A percentile compares a stretch with the other conserved stretches of the same genome.
Conservation (phyloP, 92 coral and sea anemone genomes). For the Porites rus region DNA sequence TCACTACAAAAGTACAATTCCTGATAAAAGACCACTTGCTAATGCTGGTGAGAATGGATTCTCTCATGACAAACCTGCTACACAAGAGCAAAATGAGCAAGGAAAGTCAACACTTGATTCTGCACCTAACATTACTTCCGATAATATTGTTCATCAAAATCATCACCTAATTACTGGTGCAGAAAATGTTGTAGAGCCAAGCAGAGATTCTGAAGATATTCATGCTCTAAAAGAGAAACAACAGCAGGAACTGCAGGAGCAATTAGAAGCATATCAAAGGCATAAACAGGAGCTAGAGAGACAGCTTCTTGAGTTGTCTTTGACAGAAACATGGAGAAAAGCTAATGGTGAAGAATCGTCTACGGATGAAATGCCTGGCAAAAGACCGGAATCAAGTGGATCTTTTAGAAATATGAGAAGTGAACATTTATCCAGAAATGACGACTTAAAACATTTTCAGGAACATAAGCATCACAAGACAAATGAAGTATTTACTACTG, state of each 20-base stretch:
- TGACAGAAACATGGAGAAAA: constrained; percentile 18
- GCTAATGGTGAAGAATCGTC: constrained; percentile 7
- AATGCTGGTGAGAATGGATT: constrained; percentile 18
- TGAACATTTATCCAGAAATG: neutral
- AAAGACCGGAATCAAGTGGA: constrained; percentile 12
- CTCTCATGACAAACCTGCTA: neutral
- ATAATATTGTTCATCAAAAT: neutral
- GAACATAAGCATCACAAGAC: neutral
- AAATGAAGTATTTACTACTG: neutral
- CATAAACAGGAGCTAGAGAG: constrained; percentile 80
- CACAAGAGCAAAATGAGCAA: neutral
- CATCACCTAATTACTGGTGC: neutral
- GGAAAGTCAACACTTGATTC: neutral
- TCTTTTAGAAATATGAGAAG: neutral
- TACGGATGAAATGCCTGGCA: neutral
- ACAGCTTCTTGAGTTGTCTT: constrained; percentile 77
- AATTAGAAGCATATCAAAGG: constrained; percentile 85
- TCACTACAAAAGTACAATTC: constrained; percentile 52
- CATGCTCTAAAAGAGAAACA: constrained; percentile 71
- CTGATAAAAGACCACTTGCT: constrained; percentile 1
- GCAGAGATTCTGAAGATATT: constrained; percentile 36
- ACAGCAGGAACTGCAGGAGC: constrained; percentile 75
- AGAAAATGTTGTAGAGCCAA: constrained; percentile 14
- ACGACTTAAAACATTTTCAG: neutral
- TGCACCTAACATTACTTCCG: neutral